Percentiles rank a stretch among this genome's conserved stretches.
phyloP scores from a whole-genome alignment of 2,797 vertebrate genomes.

The Etheostoma nigrum region DNA sequence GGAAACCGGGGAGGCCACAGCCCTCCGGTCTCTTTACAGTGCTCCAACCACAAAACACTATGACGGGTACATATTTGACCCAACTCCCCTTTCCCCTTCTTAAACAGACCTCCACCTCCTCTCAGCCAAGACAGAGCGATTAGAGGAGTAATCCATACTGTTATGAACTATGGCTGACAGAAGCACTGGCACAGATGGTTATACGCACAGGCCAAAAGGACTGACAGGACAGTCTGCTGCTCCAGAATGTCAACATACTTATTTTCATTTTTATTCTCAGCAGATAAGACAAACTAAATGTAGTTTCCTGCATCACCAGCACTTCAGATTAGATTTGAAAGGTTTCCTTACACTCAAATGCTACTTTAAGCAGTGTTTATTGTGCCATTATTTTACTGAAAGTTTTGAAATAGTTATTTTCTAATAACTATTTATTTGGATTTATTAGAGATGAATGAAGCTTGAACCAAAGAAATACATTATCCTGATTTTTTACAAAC shows the following conservation, averaged over 20 bases:
- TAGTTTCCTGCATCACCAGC: conserved; percentile 29
- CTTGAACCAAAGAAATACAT: not conserved
- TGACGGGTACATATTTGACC: conserved; percentile 65
- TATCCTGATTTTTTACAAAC: not conserved
- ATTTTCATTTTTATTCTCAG: conserved; percentile 16
- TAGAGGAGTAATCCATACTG: conserved; percentile 63
- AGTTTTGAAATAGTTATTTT: conserved; percentile 6
- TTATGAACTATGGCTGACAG: conserved; percentile 68
- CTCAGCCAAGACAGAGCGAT: conserved; percentile 63
- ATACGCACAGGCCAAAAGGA: conserved; percentile 42
- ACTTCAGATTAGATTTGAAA: not conserved
- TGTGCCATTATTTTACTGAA: not conserved
- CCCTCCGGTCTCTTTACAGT: conserved; percentile 70
- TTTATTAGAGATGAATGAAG: not conserved
- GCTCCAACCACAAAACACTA: conserved; percentile 69
- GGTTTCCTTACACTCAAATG: conserved; percentile 11
- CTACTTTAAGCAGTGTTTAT: not conserved
- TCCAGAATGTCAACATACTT: conserved; percentile 46
- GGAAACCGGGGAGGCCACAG: conserved; percentile 79
- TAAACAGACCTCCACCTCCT: conserved; percentile 38
- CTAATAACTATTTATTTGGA: not conserved
- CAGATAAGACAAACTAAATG: conserved; percentile 39
- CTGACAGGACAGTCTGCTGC: conserved; percentile 15
- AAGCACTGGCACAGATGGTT: conserved; percentile 40
- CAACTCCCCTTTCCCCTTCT: conserved; percentile 12